Percentiles rank a stretch among this genome's conserved stretches.
Conservation (phyloP, 2,888 invertebrate species). For the Rapana venosa region DNA sequence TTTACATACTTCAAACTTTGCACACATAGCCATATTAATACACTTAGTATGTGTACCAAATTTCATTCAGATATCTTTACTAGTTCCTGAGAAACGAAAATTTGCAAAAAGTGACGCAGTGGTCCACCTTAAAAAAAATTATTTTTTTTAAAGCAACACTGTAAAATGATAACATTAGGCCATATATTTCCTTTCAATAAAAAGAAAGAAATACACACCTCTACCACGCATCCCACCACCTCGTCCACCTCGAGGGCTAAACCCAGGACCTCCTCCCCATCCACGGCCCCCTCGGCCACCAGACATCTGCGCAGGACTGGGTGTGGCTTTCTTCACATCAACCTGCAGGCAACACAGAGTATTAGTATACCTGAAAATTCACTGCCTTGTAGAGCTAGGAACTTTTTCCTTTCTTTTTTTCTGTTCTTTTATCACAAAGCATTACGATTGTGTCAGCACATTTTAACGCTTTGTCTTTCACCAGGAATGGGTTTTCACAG, state of each 20-base stretch:
- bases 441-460: constrained; percentile 29
- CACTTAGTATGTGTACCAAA: no score
- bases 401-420: background rate
- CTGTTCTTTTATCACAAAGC: constrained; percentile 32
- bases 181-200: background rate
- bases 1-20: no score
- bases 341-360: constrained; percentile 61
- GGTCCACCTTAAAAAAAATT: no score
- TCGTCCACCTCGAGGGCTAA: constrained; percentile 63
- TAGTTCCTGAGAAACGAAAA: no score
- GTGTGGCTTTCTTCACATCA: constrained; percentile 96
- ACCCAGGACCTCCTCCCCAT: constrained; percentile 62
- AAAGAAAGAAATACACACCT: background rate
- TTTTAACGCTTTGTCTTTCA: constrained; percentile 40
- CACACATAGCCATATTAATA: no score
- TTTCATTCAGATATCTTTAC: no score
- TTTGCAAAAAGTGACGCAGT: no score
- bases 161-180: background rate
- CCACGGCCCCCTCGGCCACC: constrained; percentile 65
- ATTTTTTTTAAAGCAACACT: no score
- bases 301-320: constrained; percentile 73
- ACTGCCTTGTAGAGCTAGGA: background rate
- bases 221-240: constrained; percentile 32
- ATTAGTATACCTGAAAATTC: background rate
- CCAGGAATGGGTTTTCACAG: constrained; percentile 41